Base-by-base conservation (phyloP, 2,797 vertebrate species). In the Leptodactylus fallax region DNA sequence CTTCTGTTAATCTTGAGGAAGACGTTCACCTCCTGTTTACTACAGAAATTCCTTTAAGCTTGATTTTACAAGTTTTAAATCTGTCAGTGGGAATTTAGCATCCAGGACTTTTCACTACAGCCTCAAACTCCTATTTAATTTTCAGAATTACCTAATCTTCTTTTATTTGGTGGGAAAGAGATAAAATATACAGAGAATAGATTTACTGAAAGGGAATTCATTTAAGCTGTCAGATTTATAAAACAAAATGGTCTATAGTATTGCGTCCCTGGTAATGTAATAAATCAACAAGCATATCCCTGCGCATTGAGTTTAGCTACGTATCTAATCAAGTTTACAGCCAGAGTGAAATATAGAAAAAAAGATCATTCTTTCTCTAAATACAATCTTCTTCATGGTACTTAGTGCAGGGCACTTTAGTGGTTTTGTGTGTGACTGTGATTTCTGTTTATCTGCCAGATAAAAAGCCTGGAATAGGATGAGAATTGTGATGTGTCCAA, bases 281-380 rank as follows among this genome's bases (percentile, higher is more conserved):
- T 90, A 90, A 91, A 87, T 90, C 74, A 87, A n/a, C 47, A 51
- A 51, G 84, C 55, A 3, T 58, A 88, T 49, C 19, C 63, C 67
- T 51, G 79, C 58, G 63, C 60, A 56, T 56, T 61, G 65, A 76
- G 65, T 16, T 87, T 2, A 1, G 0, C 81, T 79, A 58, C 14
- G 83, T 85, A 87, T 90, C 25, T 79, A 77, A 84, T 86, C 67
- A 65, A 67, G 81, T 92, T 91, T 92, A 83, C 71, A 69, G 27
- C 11, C 72, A 78, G 78, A 8, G 61, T 87, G 67, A 87, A 79
- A 86, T 76, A 69, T 21, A 19, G 86, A 76, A 51, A 3, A 0
- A 72, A 53, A 67, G 2, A 49, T 53, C 55, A 49, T 83, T 14
- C 63, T 67, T 19, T 83, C 82, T 90, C 51, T 81, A 91, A 91